These are phyloP conservation scores for Neopelma chrysocephalum DNA, from an alignment of 2,797 vertebrate genomes.

Conservation along the genomic window DNA sequence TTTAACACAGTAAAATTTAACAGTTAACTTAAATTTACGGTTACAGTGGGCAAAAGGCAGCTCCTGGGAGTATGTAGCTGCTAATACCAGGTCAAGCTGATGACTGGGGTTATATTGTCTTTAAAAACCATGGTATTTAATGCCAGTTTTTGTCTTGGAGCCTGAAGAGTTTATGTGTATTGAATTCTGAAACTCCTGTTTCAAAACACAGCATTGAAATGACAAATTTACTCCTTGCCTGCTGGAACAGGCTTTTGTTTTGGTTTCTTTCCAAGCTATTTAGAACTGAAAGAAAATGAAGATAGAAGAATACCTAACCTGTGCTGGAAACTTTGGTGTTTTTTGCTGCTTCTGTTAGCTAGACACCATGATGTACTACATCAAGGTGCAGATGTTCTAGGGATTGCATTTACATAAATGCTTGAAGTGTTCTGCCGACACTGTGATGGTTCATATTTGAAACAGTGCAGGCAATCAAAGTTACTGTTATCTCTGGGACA, in stretches of 20 bases:
- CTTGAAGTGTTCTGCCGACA: neutral
- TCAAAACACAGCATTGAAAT: neutral
- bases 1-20: neutral
- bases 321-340: neutral
- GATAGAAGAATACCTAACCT: neutral
- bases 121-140: neutral
- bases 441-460: neutral
- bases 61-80: neutral
- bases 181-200: neutral
- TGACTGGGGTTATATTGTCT: neutral
- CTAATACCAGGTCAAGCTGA: neutral
- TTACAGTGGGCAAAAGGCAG: neutral
- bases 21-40: too few relatives aligned
- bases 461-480: neutral
- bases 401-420: neutral
- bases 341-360: neutral
- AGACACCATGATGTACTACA: too few relatives aligned
- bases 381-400: neutral
- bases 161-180: neutral
- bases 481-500: neutral
- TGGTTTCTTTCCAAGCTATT: neutral
- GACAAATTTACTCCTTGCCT: neutral
- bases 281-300: neutral
- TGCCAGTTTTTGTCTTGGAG: neutral
- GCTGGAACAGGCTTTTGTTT: neutral